Conservation (phyloP, 2,888 invertebrate genomes). For the Macrosoma leucophasiata region DNA sequence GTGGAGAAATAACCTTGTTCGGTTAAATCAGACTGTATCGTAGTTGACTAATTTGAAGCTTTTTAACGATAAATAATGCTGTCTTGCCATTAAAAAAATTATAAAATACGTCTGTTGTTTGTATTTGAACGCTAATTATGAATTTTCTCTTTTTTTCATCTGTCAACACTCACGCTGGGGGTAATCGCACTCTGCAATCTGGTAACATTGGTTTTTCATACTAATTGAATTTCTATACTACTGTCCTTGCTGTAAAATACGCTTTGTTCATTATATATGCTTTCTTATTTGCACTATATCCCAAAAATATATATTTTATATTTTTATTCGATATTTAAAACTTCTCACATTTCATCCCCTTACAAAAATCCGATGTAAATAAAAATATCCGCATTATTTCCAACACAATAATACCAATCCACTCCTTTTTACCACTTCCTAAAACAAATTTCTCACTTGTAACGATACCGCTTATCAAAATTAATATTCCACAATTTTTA, state of each 20-base stretch:
- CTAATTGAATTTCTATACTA: conserved; percentile 42
- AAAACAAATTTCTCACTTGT: too few relatives aligned
- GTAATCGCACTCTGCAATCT: conserved; percentile 72
- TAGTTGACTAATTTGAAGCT: conserved; percentile 21
- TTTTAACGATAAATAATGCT: conserved; percentile 39
- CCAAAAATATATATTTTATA: not conserved
- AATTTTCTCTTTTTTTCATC: conserved; percentile 68
- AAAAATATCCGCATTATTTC: too few relatives aligned
- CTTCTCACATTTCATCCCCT: too few relatives aligned
- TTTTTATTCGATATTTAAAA: too few relatives aligned
- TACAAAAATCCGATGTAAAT: too few relatives aligned
- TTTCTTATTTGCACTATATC: not conserved
- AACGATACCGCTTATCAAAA: too few relatives aligned
- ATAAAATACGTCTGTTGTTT: conserved; percentile 11
- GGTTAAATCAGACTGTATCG: too few relatives aligned
- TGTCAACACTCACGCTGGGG: conserved; percentile 71
- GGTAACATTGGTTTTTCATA: conserved; percentile 70
- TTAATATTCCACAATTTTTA: too few relatives aligned
- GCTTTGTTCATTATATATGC: too few relatives aligned
- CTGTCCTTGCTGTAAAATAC: conserved; percentile 15
- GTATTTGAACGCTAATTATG: conserved; percentile 47
- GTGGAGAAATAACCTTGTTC: too few relatives aligned
- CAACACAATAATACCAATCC: too few relatives aligned
- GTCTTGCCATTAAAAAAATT: conserved; percentile 42
- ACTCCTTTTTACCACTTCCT: too few relatives aligned